Base-by-base conservation (phyloP, 2,888 invertebrate species). In the Thereva unica region DNA sequence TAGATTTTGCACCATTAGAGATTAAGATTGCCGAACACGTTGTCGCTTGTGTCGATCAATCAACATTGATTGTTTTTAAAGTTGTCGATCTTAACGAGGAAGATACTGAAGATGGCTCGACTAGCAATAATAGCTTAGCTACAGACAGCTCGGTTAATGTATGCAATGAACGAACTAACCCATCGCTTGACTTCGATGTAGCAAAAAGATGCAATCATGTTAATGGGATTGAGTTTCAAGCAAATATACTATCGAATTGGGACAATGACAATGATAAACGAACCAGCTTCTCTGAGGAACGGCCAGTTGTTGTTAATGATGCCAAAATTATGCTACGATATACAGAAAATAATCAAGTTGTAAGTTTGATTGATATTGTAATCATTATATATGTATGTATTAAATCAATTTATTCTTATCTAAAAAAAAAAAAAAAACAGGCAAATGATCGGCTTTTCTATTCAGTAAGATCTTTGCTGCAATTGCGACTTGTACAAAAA, bases 1-100 rank as follows among this genome's bases (percentile, higher is more conserved):
- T 90, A 56, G 84, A 85, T 66, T 89, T 90, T 75, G 75, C 81
- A 12, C 88, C 89, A 4, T 77, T 80, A 2, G 82, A 84, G 66
- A 79, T 90, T 55, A 82, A 83, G 42, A 79, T 90, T 53, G 85
- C 86, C 41, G 90, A 91, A 75, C 89, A 90, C 77, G 87, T 88
- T 68, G 82, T 90, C 34, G 85, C 86, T 1, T 85, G 86, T 67
- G 83, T 86, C 77, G 87, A 86, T 71, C 80, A 82, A 61, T 84
- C 85, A 41, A 84, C 84, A 73, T 84, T 88, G 65, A 86, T 87
- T 71, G 83, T 89, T n/a, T 87, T 89, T 72, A 84, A 84, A 75
- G 81, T 87, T 54, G 74, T 80, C 3, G 80, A 80, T 69, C 77
- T 77, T 1, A 70, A 77, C 12, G 67, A 68, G 8, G 59, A 40